Evolutionary conservation across 1,140 invertebrate species (phyloP).

Genomic region (Lamellibrachia luymesi): DNA sequence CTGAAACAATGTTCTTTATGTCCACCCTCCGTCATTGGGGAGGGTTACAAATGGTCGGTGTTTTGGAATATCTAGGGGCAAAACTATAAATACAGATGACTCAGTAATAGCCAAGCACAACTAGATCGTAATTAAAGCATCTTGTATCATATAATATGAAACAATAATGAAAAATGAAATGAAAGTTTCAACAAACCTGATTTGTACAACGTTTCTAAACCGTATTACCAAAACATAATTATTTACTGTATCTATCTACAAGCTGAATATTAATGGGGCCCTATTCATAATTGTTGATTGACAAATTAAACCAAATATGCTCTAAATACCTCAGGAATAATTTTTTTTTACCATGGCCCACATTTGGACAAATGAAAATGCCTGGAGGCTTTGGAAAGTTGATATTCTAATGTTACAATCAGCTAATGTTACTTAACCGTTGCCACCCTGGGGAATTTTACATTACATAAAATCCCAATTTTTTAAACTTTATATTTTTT

Average conservation of each 20-base stretch:
- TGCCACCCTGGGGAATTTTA: no score
- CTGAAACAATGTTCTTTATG: neutral
- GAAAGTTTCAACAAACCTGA: neutral
- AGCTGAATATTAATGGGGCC: no score
- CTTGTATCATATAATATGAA: neutral
- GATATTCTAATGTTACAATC: neutral
- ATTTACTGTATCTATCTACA: neutral
- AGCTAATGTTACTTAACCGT: no score
- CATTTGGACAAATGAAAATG: neutral
- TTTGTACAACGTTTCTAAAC: neutral
- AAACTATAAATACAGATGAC: neutral
- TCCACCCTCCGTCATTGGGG: neutral
- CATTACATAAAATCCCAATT: neutral
- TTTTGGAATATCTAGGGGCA: neutral
- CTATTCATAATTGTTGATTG: neutral
- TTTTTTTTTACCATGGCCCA: neutral
- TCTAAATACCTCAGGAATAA: neutral
- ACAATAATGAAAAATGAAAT: neutral
- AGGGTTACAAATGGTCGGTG: neutral
- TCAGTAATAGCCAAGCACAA: neutral
- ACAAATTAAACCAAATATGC: neutral
- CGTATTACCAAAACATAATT: neutral
- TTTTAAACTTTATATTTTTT: no score
- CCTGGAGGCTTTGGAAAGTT: neutral
- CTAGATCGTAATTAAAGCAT: neutral